A percentile compares a stretch with the other conserved stretches of the same genome.
Conservation (phyloP, 2,888 invertebrate species). For the Nasonovia ribisnigri region DNA sequence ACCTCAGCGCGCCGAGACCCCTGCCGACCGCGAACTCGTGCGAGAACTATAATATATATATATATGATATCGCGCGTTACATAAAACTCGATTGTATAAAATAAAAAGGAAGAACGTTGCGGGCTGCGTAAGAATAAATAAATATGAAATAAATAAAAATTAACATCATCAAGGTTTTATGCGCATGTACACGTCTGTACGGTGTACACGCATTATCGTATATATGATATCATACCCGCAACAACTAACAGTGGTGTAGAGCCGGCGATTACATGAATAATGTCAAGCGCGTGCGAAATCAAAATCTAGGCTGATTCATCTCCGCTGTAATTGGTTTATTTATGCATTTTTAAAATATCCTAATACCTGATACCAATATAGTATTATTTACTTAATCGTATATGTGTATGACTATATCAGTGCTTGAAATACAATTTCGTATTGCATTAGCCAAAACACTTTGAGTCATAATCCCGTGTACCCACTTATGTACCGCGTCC, state of each 20-base stretch:
- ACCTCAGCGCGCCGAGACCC: conserved; percentile 53
- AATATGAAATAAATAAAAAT: conserved; percentile 25
- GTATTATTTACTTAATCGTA: neutral
- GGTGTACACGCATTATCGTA: neutral
- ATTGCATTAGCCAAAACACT: neutral
- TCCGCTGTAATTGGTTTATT: neutral
- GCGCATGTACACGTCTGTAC: neutral
- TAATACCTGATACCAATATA: neutral
- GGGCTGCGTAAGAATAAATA: neutral
- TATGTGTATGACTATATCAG: neutral
- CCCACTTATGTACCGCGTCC: neutral
- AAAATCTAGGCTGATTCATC: neutral
- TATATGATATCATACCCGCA: neutral
- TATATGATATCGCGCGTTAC: conserved; percentile 40
- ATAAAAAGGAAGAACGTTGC: conserved; percentile 58
- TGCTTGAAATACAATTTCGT: neutral
- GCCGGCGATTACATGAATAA: neutral
- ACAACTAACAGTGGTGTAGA: neutral
- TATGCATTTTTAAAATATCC: neutral
- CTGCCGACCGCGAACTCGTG: conserved; percentile 64
- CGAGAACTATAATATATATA: conserved; percentile 54
- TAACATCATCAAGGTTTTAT: conserved; percentile 53
- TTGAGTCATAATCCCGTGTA: too few species aligned
- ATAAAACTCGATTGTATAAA: conserved; percentile 59
- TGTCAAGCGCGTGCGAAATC: neutral